A percentile compares a stretch with the other conserved stretches of the same genome.
These are phyloP conservation scores for Macrotrachela quadricornifera DNA, from an alignment of 1,140 invertebrate species.

Conservation along the genomic window DNA sequence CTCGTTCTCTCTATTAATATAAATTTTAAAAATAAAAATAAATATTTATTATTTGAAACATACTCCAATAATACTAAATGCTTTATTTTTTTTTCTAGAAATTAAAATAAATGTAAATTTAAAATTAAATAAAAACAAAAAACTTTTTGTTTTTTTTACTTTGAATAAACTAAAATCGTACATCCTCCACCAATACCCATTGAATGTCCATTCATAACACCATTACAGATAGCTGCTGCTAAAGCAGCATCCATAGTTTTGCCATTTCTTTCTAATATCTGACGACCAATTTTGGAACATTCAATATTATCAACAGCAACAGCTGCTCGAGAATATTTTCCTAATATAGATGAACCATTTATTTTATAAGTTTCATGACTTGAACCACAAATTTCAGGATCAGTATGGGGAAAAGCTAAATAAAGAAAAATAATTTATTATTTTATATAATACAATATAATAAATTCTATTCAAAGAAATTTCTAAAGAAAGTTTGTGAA, in stretches of 20 bases:
- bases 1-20: no score
- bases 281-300: constrained; percentile 1
- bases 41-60: no score
- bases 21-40: no score
- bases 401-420: not conserved
- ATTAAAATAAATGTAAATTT: not conserved
- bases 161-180: constrained; percentile 55
- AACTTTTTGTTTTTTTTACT: constrained; percentile 17
- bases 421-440: no score
- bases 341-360: not conserved
- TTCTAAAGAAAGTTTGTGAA: no score
- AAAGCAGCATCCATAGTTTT: constrained; percentile 68
- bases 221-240: constrained; percentile 59
- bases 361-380: constrained; percentile 3
- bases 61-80: not conserved
- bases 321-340: not conserved
- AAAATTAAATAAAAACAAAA: not conserved
- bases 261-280: constrained; percentile 48
- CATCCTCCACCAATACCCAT: constrained; percentile 69
- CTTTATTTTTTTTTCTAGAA: not conserved
- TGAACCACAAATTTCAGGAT: not conserved
- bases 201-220: constrained; percentile 57
- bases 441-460: no score
- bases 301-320: constrained; percentile 6
- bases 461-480: no score